Evolutionary conservation across 2,113 vertebrate species (phyloP), one percentile per base, ranked within the genome.

Genomic region (Talpa occidentalis): DNA sequence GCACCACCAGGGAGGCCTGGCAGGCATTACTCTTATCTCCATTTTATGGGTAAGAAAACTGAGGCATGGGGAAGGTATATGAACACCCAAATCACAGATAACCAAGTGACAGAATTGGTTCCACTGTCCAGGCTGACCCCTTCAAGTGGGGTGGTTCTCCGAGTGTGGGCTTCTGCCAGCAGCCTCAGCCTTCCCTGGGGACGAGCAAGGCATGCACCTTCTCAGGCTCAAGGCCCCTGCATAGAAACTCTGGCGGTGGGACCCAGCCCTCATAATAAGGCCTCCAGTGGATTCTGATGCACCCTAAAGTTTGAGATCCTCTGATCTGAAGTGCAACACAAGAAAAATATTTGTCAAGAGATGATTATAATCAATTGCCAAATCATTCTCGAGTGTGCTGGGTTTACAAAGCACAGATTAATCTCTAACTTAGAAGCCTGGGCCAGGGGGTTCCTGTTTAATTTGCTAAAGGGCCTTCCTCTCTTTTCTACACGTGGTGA

Each of bases 131-230:
- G 12, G 47, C 17, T 59, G 3, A 2, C 12, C 42, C 2, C 2
- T 0, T 49, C 2, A 10, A 5, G 0, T 10, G 11, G 14, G 0
- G 73, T 12, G 40, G 3, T 26, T 44, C 74, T 64, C 30, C 22
- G 37, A 72, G n/a, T 16, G 9, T 21, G 10, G 6, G 11, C 54
- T 32, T 26, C 4, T 1, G 5, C 26, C 85, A 6, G 11, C 3
- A 11, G 3, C 5, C 2, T 3, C 21, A 10, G 8, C 4, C 0
- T 17, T 60, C 10, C 4, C 21, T 10, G 44, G 60, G 40, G 24
- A 11, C 26, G 2, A 5, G 22, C 19, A 5, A n/a, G 9, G 1
- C 0, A 1, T 3, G 6, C 37, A 14, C 0, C 2, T 32, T 10
- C 37, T 40, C 19, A 30, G 37, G 44, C 22, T 10, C 5, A 11